These are phyloP conservation scores for Apamea monoglypha DNA, from an alignment of 2,888 invertebrate species.

Conservation along the genomic window DNA sequence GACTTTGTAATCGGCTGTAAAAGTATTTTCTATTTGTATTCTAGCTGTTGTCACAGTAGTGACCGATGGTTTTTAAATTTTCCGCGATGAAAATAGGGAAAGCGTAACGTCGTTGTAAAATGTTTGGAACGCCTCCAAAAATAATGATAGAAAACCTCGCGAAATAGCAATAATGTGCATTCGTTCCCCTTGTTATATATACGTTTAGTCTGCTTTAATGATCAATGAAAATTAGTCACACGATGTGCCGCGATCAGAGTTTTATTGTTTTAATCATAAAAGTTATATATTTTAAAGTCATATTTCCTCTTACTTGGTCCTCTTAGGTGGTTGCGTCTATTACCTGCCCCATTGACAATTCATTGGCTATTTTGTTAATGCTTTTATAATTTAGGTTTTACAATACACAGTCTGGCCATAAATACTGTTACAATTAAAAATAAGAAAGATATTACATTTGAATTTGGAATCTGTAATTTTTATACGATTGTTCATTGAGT, in stretches of 20 bases:
- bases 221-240: constrained; percentile 62
- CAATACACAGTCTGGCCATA: too few relatives aligned
- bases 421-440: too few relatives aligned
- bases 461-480: too few relatives aligned
- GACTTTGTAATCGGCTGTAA: constrained; percentile 88
- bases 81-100: constrained; percentile 90
- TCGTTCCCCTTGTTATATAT: constrained; percentile 69
- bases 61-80: constrained; percentile 90
- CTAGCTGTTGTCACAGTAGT: constrained; percentile 88
- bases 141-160: constrained; percentile 86
- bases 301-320: constrained; percentile 10
- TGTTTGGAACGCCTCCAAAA: constrained; percentile 86
- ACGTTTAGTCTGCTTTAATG: constrained; percentile 61
- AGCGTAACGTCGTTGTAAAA: constrained; percentile 87
- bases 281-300: constrained; percentile 35
- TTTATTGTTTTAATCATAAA: constrained; percentile 49
- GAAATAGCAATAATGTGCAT: constrained; percentile 83
- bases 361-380: constrained; percentile 9
- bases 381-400: neutral
- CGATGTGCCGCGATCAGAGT: constrained; percentile 36
- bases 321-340: constrained; percentile 28
- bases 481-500: too few relatives aligned
- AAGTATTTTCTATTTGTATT: constrained; percentile 87
- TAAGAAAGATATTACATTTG: too few relatives aligned
- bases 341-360: constrained; percentile 6